A percentile compares a stretch with the other conserved stretches of the same genome.
Evolutionary conservation across 2,797 vertebrate genomes (phyloP).

Genomic region (Ceryle rudis): DNA sequence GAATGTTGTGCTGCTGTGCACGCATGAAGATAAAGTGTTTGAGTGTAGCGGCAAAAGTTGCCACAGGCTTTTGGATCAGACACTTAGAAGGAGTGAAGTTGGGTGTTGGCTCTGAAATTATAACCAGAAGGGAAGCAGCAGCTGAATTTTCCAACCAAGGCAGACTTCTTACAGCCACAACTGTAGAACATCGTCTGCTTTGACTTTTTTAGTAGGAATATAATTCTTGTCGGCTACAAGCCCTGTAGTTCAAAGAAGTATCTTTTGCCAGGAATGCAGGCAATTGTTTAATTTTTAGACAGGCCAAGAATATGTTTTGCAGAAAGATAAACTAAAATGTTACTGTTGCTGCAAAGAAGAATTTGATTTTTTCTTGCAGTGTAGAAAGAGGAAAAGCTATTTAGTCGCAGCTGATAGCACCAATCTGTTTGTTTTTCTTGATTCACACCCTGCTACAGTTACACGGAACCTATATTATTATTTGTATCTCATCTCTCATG

Average conservation of each 20-base stretch:
- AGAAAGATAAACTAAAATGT: slow-evolving; percentile 38
- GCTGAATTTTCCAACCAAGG: slow-evolving; percentile 29
- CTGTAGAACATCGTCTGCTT: not conserved
- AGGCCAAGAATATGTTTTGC: slow-evolving; percentile 39
- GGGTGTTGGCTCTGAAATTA: slow-evolving; percentile 21
- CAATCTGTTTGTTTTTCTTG: not conserved
- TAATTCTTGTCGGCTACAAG: not conserved
- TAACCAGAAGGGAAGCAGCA: slow-evolving; percentile 19
- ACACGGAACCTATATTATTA: not conserved
- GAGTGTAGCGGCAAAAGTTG: not conserved
- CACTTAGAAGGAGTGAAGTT: not conserved
- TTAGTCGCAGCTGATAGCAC: not conserved
- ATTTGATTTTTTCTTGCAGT: not conserved
- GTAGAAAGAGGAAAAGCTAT: not conserved
- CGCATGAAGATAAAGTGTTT: not conserved
- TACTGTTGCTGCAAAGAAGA: not conserved
- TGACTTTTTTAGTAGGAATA: slow-evolving; percentile 25
- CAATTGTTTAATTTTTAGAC: slow-evolving; percentile 57
- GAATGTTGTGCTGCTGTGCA: not conserved
- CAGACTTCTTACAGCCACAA: not conserved
- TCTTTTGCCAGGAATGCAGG: slow-evolving; percentile 40
- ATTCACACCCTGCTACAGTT: not conserved
- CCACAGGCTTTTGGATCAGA: not conserved
- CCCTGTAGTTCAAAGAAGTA: slow-evolving; percentile 4
- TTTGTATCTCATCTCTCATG: not conserved